A percentile compares a stretch with the other conserved stretches of the same genome.
These are phyloP conservation scores for Tenthredo livida DNA, from an alignment of 2,888 invertebrate genomes.

Conservation along the genomic window DNA sequence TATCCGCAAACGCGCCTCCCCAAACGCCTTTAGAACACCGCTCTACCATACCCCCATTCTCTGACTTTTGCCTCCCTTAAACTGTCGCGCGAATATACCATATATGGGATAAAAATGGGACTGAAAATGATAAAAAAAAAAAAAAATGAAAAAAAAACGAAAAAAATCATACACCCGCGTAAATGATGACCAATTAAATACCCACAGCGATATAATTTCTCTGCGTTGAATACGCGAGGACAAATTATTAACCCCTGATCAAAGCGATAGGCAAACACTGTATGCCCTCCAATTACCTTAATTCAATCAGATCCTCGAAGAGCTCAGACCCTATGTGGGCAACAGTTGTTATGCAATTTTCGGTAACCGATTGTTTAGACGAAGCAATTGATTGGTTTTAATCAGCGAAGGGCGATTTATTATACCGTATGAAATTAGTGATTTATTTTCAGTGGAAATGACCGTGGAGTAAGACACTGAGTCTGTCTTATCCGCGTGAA, in stretches of 20 bases:
- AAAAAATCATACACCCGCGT: background rate
- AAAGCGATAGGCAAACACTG: slow-evolving; percentile 32
- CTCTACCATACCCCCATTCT: background rate
- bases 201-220: background rate
- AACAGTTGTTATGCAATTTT: background rate
- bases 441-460: too few species aligned
- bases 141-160: background rate
- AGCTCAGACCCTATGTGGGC: background rate
- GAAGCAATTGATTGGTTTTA: background rate
- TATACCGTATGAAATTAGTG: background rate
- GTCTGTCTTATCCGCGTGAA: too few species aligned
- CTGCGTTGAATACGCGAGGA: background rate
- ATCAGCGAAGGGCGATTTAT: background rate
- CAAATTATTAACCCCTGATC: background rate
- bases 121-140: background rate
- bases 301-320: slow-evolving; percentile 23
- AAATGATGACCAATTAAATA: background rate
- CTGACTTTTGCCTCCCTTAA: slow-evolving; percentile 27
- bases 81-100: slow-evolving; percentile 33
- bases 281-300: background rate
- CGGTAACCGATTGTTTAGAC: background rate
- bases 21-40: background rate
- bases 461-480: too few species aligned
- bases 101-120: background rate
- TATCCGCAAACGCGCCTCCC: slow-evolving; percentile 46